Conservation (phyloP, 1,140 invertebrate genomes). For the Heliothis virescens region DNA sequence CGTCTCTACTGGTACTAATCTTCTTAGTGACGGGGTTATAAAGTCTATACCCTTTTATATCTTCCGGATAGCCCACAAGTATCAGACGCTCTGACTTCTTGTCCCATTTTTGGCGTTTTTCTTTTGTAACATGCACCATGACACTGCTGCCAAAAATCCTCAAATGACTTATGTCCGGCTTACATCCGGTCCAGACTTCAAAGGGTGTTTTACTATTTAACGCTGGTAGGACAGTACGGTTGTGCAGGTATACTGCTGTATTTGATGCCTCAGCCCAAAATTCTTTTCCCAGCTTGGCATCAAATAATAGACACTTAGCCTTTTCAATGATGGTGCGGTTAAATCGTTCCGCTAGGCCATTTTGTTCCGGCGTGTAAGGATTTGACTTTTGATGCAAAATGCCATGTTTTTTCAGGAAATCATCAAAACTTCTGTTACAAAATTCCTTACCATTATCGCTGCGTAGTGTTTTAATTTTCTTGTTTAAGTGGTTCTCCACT, state of each 20-base stretch:
- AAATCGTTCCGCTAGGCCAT: not conserved
- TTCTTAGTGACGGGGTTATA: slow-evolving; percentile 50
- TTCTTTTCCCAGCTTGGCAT: slow-evolving; percentile 7
- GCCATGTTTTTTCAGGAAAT: slow-evolving; percentile 31
- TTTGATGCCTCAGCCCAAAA: slow-evolving; percentile 17
- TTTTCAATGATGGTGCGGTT: slow-evolving; percentile 20
- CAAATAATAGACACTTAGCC: slow-evolving; percentile 35
- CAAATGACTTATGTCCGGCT: slow-evolving; percentile 38
- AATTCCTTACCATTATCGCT: slow-evolving; percentile 37
- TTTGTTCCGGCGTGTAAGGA: slow-evolving; percentile 30
- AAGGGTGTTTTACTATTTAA: slow-evolving; percentile 58
- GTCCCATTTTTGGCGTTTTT: too few species aligned
- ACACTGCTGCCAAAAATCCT: slow-evolving; percentile 22
- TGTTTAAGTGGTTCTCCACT: slow-evolving; percentile 23
- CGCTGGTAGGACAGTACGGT: slow-evolving; percentile 25
- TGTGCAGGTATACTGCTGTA: slow-evolving; percentile 32
- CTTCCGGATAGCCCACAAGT: slow-evolving; percentile 51
- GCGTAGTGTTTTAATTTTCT: slow-evolving; percentile 22
- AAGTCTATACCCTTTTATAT: slow-evolving; percentile 52
- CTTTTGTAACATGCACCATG: slow-evolving; percentile 36
- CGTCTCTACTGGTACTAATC: slow-evolving; percentile 51
- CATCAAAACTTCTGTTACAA: slow-evolving; percentile 24
- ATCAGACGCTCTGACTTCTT: slow-evolving; percentile 47
- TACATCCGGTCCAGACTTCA: slow-evolving; percentile 55
- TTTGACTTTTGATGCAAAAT: slow-evolving; percentile 33